Base-by-base conservation (phyloP, 2,113 vertebrate genomes). In the Manacus vitellinus region DNA sequence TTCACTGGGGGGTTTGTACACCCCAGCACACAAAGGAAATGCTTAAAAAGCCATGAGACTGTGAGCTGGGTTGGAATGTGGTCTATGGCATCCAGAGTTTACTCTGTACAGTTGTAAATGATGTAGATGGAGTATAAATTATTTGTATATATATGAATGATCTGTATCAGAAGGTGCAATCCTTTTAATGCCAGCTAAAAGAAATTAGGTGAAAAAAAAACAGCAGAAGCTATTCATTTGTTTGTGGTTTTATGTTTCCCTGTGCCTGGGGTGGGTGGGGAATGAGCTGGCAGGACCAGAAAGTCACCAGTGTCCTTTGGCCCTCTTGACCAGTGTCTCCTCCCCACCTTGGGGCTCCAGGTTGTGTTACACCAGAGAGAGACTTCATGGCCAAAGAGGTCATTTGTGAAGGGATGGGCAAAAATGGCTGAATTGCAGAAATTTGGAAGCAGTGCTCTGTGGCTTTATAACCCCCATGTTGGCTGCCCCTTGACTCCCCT, bases 91-190 rank as follows among this genome's bases (percentile, higher is more conserved):
- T 19, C 67, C 71, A 75, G 76, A 41, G 54, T 25, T 86, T 46
- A 39, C 27, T 86, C 51, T 94, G 85, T 88, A 84, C 49, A 55
- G 23, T 56, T 97, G 94, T 97, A 97, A 77, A 95, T 94, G 3
- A 14, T 95, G 82, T 93, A 85, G 93, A 94, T 95, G 71, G 74
- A 58, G 22, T 61, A 51, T 97, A 97, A 97, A 47, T 97, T 97
- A 97, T 97, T 97, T 96, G 85, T 97, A 93, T 19, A 92, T 76
- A 39, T 47, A 31, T 12, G 68, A 76, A 43, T 46, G 18, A 75
- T 52, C 27, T 65, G 21, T 65, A 33, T 71, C 58, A 31, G 75
- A 80, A 80, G 37, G 51, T 76, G 82, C 39, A 66, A 71, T 65
- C n/a, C 47, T 85, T 93, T 77, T 10, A 39, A 55, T 33, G 56